These are phyloP conservation scores for Haliclystus octoradiatus DNA, from an alignment of 30 jellyfish, hydroid and myxozoan genomes.

Conservation along the genomic window DNA sequence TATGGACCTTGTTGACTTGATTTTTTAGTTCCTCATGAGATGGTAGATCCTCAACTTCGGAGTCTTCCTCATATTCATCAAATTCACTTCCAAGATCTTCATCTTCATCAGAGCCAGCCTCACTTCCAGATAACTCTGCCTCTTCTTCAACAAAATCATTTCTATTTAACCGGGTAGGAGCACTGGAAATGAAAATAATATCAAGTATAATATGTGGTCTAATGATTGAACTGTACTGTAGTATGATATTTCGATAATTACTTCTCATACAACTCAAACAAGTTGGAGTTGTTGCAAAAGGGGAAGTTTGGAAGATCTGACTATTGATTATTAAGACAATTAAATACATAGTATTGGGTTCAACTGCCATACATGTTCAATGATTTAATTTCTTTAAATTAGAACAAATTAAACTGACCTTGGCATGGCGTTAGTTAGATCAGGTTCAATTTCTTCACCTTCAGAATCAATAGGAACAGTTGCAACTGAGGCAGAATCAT, in stretches of 20 bases:
- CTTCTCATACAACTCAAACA: not conserved
- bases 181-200: not conserved
- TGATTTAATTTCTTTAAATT: too few species aligned
- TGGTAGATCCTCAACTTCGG: conserved; percentile 64
- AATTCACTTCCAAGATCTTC: conserved; percentile 83
- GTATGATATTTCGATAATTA: too few species aligned
- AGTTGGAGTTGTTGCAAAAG: too few species aligned
- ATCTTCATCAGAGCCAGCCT: conserved; percentile 79
- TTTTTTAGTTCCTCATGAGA: conserved; percentile 41
- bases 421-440: not conserved
- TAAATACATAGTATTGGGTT: too few species aligned
- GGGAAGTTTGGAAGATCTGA: too few species aligned
- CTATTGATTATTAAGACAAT: too few species aligned
- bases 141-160: conserved; percentile 66
- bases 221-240: too few species aligned
- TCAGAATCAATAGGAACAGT: conserved; percentile 3
- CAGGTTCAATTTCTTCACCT: not conserved
- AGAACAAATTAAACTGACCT: too few species aligned
- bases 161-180: conserved; percentile 15
- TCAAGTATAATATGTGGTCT: too few species aligned
- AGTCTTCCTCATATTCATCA: conserved; percentile 81
- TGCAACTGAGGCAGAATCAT: conserved; percentile 8
- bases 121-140: conserved; percentile 93
- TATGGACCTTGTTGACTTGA: conserved; percentile 74
- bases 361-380: too few species aligned